Conservation (phyloP, 2,113 vertebrate genomes). For the Strix uralensis region DNA sequence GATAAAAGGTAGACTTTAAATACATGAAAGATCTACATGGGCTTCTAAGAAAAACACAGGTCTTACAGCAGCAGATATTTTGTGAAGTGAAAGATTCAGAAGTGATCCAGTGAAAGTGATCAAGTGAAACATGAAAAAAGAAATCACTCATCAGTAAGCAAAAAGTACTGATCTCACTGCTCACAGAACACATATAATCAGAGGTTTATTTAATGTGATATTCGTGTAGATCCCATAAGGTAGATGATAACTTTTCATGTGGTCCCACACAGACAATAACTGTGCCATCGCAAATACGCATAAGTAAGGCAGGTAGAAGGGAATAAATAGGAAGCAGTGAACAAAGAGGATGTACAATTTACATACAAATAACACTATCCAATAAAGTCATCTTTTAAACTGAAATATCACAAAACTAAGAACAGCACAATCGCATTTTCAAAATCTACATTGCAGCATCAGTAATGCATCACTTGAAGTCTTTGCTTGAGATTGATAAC, state of each 20-base stretch:
- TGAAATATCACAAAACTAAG: not conserved
- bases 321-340: not conserved
- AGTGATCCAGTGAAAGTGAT: not conserved
- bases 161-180: not conserved
- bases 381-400: not conserved
- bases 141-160: not conserved
- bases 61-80: not conserved
- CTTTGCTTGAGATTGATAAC: not conserved
- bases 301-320: not conserved
- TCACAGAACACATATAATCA: not conserved
- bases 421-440: not conserved
- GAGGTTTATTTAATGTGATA: not conserved
- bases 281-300: not conserved
- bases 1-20: not conserved
- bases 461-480: not conserved
- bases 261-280: not conserved
- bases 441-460: not conserved
- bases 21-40: not conserved
- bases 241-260: not conserved
- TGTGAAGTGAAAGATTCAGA: not conserved
- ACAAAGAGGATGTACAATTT: not conserved
- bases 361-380: not conserved
- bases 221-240: not conserved
- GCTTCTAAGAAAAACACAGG: not conserved
- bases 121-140: not conserved